Evolutionary conservation across 2,888 invertebrate genomes (phyloP), one percentile per base, ranked within the genome.

Genomic region (Trichogramma evanescens): DNA sequence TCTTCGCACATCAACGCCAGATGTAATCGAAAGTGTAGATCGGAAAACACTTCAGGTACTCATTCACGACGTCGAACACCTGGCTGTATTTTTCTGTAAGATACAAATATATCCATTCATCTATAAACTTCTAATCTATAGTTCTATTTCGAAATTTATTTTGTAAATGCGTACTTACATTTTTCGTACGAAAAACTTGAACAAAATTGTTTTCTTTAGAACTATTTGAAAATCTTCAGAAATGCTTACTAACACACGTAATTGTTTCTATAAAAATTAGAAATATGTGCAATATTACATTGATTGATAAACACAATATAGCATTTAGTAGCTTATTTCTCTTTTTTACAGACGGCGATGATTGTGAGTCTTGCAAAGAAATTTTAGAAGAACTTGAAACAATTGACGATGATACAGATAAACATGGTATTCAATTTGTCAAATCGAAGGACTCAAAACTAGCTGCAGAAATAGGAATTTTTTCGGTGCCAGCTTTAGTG

Each of bases 51-150:
- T 95, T 63, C 91, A 93, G 79, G 89, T 91, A 71, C 82, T 95
- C 39, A 91, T 95, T 69, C 88, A 90, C 74, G 93, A 93, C 70
- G 91, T 93, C 39, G 93, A 94, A 75, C 93, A 93, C 79, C 84
- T 95, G 63, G 94, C 93, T 58, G 94, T 95, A 63, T 91, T 91
- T 78, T 95, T 95, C 82, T 94, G 91, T 91, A 81, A 85, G 88
- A 67, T 26, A 26, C 26, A 26, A 26, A 26, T 26, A 26, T 26
- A 26, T 26, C 26, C 49, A 49, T 26, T 53, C 53, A 57, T 60
- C 58, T 50, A 26, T 44, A 50, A 40, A 4, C 39, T 6, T 50
- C 7, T 8, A 50, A 9, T 10, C 40, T 50, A 50, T 39, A n/a
- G 43, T 46, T 46, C 6, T 9, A n/a, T 42, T 8, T 42, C 26